Evolutionary conservation across 2,113 vertebrate species (phyloP), one percentile per base, ranked within the genome.

Genomic region (Paedocypris sp.): DNA sequence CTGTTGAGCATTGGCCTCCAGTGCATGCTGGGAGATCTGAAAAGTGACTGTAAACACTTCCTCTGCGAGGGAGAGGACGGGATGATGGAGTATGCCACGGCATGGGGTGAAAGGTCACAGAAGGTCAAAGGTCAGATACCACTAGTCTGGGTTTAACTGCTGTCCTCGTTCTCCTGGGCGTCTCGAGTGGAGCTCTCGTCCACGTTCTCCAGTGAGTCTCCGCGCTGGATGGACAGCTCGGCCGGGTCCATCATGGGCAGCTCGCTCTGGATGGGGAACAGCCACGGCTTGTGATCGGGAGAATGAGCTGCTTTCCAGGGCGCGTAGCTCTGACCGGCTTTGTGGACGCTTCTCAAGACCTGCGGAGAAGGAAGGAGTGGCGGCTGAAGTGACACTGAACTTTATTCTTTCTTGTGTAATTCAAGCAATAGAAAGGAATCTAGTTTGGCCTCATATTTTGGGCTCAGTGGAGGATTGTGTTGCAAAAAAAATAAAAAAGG

Each of bases 201-300:
- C 23, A 89, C 61, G 9, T 87, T 85, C 65, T 91, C 88, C 6
- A 88, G 79, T 0, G 84, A 88, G 69, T 87, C 78, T 0, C 73
- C 79, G 2, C 74, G 76, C 75, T 90, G 88, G 18, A 88, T 69
- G 0, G 69, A 71, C 65, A 91, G 75, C n/a, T 87, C 76, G 0
- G 73, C 28, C 0, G 87, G 70, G 26, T 83, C 68, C 79, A 91
- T 86, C 45, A 60, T 66, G 5, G 83, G 70, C 10, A 89, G 76
- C 5, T 41, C 65, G 70, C 33, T 86, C 80, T 89, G 88, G 48
- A 83, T 77, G 0, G 88, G 86, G 64, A 80, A 56, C 11, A 86
- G 50, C 88, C 90, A 87, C 0, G 87, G 85, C 62, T 91, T 89
- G 2, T 60, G 3, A 20, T 73, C 54, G 0, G 80, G 75, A 2